phyloP scores from a whole-genome alignment of 2,888 invertebrate genomes.

The Dryocosmus kuriphilus region DNA sequence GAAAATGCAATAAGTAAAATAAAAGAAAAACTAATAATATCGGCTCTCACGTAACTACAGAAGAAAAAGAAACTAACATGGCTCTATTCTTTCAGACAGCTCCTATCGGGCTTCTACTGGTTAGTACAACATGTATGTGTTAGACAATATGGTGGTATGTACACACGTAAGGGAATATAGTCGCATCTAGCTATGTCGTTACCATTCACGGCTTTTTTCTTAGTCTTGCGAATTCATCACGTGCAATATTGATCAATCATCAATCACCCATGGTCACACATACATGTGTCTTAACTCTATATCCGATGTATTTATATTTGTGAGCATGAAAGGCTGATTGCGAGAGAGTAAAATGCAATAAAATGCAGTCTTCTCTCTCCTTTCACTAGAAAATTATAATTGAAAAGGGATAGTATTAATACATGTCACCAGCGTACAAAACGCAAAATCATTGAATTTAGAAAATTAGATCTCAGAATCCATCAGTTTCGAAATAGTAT shows the following conservation, averaged over 20 bases:
- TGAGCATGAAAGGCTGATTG: conserved; percentile 7
- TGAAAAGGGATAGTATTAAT: background rate
- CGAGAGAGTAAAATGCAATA: background rate
- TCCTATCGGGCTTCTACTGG: conserved; percentile 87
- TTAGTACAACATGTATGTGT: conserved; percentile 79
- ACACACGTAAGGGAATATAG: conserved; percentile 47
- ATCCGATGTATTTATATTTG: conserved; percentile 37
- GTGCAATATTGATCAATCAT: conserved; percentile 42
- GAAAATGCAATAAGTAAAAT: background rate
- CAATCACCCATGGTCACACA: conserved; percentile 53
- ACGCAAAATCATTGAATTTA: background rate
- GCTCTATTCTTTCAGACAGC: conserved; percentile 84
- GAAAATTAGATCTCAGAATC: conserved; percentile 6
- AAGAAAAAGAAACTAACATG: conserved; percentile 66
- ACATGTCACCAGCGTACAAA: background rate
- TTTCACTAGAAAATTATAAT: conserved; percentile 4
- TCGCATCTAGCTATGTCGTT: conserved; percentile 38
- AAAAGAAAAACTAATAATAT: conserved; percentile 23
- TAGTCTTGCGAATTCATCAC: conserved; percentile 37
- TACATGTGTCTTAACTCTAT: conserved; percentile 54
- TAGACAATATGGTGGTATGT: conserved; percentile 66
- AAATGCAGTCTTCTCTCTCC: conserved; percentile 1
- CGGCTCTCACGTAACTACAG: background rate
- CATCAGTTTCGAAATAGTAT: background rate
- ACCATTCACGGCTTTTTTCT: conserved; percentile 37